Base-by-base conservation (phyloP, 2,113 vertebrate genomes). In the Ardeotis arabs region DNA sequence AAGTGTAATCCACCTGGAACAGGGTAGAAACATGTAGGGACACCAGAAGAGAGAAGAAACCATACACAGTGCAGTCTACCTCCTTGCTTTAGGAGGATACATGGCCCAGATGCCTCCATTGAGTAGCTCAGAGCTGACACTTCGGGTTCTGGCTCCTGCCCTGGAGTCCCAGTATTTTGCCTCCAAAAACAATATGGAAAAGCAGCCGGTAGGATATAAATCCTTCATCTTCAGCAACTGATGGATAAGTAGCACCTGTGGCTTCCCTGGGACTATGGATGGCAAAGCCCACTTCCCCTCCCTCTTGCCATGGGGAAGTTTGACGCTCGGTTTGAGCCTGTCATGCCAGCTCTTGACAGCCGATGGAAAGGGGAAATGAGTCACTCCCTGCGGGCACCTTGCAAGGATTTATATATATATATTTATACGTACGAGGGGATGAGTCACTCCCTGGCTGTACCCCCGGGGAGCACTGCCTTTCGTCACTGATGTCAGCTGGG, bases 21-120 rank as follows among this genome's bases (percentile, higher is more conserved):
- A 16, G 7, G 15, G 14, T 22, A 70, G 22, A 45, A 59, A 28
- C 2, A 4, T 11, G 2, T 0, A 29, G 37, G 24, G 21, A 76
- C 58, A 25, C 41, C 22, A 49, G 29, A 53, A 25, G 8, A 78
- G 21, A 29, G 41, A 70, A 81, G 6, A 83, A 70, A 45, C 7
- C n/a, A 83, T 35, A n/a, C n/a, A 37, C 55, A 29, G 11, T 7
- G 9, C 23, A 27, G 74, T 14, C 55, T 15, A 52, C 17, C 9
- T 75, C 25, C 21, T 19, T 2, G 1, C 3, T 0, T 49, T 4
- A 47, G 2, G 22, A 2, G 14, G 9, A 47, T 9, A 2, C 12
- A 4, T 0, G 2, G 53, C 31, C 52, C 21, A 11, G 25, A 24
- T 3, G 5, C 4, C 24, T 15, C 14, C 3, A 0, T 0, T 19